Conservation (phyloP, 2,113 vertebrate genomes). For the Lepus europaeus region DNA sequence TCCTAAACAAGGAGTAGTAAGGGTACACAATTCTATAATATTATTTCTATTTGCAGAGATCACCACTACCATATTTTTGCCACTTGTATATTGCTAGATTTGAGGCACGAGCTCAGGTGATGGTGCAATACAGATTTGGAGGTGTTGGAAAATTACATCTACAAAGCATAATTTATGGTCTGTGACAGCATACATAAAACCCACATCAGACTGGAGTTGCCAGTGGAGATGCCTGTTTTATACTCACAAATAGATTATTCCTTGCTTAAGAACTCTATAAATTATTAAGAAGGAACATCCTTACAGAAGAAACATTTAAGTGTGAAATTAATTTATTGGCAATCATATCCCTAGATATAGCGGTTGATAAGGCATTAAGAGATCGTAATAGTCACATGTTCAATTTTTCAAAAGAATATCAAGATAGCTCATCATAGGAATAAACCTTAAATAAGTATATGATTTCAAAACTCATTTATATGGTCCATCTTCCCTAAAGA, state of each 20-base stretch:
- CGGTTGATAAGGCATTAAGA: constrained; percentile 10
- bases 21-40: neutral
- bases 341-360: neutral
- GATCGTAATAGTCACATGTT: neutral
- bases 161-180: neutral
- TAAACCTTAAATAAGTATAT: neutral
- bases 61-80: neutral
- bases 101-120: neutral
- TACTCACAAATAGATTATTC: constrained; percentile 36
- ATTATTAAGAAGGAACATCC: neutral
- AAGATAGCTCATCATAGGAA: neutral
- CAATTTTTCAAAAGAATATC: constrained; percentile 38
- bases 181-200: neutral
- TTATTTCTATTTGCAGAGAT: constrained; percentile 26
- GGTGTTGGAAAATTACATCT: neutral
- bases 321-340: constrained; percentile 47
- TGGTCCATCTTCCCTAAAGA: neutral
- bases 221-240: neutral
- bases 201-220: neutral
- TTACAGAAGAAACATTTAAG: neutral
- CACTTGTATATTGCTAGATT: neutral
- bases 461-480: neutral
- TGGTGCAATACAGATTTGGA: neutral
- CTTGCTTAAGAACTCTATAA: neutral
- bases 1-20: neutral